phyloP scores from a whole-genome alignment of 2,888 invertebrate species.

The Lithophane leautieri region DNA sequence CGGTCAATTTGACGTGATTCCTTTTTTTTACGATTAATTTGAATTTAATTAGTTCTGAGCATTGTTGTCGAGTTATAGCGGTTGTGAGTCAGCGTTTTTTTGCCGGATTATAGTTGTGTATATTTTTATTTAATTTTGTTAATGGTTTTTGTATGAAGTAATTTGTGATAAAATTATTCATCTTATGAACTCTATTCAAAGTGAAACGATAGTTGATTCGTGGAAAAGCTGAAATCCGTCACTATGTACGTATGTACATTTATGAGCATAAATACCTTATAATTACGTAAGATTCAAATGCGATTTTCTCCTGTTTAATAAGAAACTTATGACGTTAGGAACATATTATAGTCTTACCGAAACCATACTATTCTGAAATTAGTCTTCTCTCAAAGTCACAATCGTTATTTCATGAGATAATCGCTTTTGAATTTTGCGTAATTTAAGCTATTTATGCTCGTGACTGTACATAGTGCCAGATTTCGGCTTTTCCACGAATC shows the following conservation, averaged over 20 bases:
- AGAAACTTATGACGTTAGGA: neutral
- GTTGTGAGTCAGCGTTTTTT: conserved; percentile 57
- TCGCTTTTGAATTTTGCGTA: neutral
- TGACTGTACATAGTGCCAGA: neutral
- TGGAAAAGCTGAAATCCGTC: neutral
- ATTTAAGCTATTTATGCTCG: too few species aligned
- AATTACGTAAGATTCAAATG: neutral
- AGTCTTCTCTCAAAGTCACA: neutral
- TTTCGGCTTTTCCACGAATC: neutral
- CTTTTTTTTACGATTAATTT: conserved; percentile 87
- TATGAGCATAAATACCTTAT: neutral
- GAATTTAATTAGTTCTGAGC: conserved; percentile 88
- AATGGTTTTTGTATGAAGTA: neutral
- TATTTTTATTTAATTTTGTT: conserved; percentile 24
- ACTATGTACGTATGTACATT: neutral
- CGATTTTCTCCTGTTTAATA: too few species aligned
- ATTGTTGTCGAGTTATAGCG: conserved; percentile 73
- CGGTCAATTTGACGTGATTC: conserved; percentile 90
- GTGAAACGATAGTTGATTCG: too few species aligned
- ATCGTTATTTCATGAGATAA: neutral
- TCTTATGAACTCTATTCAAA: too few species aligned
- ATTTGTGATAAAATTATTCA: neutral
- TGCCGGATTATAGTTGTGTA: conserved; percentile 37
- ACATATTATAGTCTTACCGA: neutral
- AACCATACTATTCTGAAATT: too few species aligned